phyloP scores from a whole-genome alignment of 2,113 vertebrate species.

The Baryphthengus martii region DNA sequence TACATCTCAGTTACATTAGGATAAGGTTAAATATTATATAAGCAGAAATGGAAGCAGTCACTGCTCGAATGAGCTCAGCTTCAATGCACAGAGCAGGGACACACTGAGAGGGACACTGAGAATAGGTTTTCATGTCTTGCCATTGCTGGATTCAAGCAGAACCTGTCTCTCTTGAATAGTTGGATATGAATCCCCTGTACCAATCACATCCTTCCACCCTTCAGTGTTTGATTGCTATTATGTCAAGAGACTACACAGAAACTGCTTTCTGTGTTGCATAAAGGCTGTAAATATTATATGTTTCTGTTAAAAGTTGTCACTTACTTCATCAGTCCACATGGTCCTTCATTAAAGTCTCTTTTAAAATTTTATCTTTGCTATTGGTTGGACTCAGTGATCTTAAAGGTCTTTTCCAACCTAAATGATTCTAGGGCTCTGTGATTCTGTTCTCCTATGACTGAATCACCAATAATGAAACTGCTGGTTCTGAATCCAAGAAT shows the following conservation, averaged over 20 bases:
- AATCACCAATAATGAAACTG: neutral
- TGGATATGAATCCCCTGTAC: neutral
- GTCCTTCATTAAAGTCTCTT: neutral
- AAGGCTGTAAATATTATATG: neutral
- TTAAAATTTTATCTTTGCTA: neutral
- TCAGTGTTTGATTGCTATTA: neutral
- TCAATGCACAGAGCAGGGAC: neutral
- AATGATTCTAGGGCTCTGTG: neutral
- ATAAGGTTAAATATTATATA: neutral
- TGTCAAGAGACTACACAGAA: neutral
- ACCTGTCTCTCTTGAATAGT: neutral
- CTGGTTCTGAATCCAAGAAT: neutral
- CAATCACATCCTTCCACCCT: neutral
- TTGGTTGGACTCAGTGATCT: neutral
- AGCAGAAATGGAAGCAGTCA: neutral
- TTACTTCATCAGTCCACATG: neutral
- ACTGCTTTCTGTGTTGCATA: neutral
- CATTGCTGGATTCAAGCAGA: neutral
- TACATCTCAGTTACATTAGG: neutral
- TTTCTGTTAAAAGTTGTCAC: neutral
- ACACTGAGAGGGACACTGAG: too few species aligned
- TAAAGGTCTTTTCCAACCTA: neutral
- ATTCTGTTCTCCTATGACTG: neutral
- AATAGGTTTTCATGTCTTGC: neutral
- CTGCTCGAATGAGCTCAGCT: neutral